These are phyloP conservation scores for Melolontha melolontha DNA, from an alignment of 2,888 invertebrate species.

Conservation along the genomic window DNA sequence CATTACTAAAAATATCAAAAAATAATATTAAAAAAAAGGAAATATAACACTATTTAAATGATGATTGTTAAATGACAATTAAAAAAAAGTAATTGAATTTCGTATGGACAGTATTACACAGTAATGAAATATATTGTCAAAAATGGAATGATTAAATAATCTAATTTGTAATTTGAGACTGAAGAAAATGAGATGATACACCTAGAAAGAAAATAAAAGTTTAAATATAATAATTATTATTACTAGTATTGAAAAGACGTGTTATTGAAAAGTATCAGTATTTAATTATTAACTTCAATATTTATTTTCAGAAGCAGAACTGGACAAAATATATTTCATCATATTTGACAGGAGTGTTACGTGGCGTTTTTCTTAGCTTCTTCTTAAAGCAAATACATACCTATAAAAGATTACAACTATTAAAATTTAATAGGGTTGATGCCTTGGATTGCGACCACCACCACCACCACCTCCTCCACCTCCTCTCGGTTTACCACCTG, in stretches of 20 bases:
- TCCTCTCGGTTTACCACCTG: constrained; percentile 86
- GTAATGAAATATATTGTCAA: constrained; percentile 43
- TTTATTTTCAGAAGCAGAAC: constrained; percentile 53
- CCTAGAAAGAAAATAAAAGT: constrained; percentile 44
- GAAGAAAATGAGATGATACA: constrained; percentile 47
- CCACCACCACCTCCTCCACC: too few species aligned
- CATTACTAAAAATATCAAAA: constrained; percentile 45
- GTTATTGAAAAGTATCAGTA: constrained; percentile 34
- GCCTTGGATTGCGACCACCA: constrained; percentile 84
- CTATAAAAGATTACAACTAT: constrained; percentile 52
- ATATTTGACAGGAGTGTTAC: constrained; percentile 35
- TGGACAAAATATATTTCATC: constrained; percentile 49
- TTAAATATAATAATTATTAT: constrained; percentile 3
- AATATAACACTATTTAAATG: constrained; percentile 41
- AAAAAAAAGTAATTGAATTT: constrained; percentile 34
- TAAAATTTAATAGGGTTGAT: constrained; percentile 82
- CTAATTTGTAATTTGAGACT: constrained; percentile 42
- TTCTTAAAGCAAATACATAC: constrained; percentile 39
- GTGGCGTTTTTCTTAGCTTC: constrained; percentile 12
- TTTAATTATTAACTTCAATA: constrained; percentile 45
- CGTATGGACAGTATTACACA: constrained; percentile 42
- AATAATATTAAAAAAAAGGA: constrained; percentile 44
- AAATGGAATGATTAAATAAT: constrained; percentile 46
- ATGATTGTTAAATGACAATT: constrained; percentile 30
- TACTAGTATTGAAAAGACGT: not conserved